These are phyloP conservation scores for Coreius guichenoti DNA, from an alignment of 2,797 vertebrate species.

Conservation along the genomic window DNA sequence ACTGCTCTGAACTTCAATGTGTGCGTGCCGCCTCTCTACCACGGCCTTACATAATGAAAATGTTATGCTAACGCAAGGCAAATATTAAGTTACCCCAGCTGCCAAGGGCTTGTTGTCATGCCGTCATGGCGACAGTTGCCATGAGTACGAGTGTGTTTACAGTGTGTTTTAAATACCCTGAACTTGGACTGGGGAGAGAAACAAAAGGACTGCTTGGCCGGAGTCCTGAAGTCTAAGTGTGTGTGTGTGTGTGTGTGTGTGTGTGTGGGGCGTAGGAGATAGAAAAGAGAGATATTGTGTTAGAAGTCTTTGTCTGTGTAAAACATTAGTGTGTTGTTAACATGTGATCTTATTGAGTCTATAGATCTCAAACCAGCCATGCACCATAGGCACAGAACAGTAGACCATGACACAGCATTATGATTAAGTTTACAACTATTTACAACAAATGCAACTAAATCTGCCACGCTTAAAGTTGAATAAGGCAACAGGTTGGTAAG, in stretches of 20 bases:
- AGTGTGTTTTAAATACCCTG: constrained; percentile 79
- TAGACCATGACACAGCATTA: constrained; percentile 22
- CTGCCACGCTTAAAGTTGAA: background rate
- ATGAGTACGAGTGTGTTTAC: constrained; percentile 85
- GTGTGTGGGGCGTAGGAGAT: constrained; percentile 36
- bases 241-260: constrained; percentile 46
- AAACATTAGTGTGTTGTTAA: constrained; percentile 21
- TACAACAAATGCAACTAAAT: background rate
- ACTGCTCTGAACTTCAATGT: constrained; percentile 44
- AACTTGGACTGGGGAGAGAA: constrained; percentile 74
- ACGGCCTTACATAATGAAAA: constrained; percentile 63
- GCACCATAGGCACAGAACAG: background rate
- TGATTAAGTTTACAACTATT: background rate
- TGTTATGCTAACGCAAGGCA: constrained; percentile 68
- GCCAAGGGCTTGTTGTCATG: constrained; percentile 83
- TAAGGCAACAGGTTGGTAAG: background rate
- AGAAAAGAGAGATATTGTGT: constrained; percentile 36
- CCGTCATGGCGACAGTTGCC: constrained; percentile 87
- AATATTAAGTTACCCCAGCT: constrained; percentile 84
- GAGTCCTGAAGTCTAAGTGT: constrained; percentile 42
- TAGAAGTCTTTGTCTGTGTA: constrained; percentile 44
- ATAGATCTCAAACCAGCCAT: constrained; percentile 2
- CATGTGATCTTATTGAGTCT: background rate
- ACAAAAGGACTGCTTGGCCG: constrained; percentile 52
- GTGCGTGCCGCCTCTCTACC: constrained; percentile 46